Evolutionary conservation across 2,797 vertebrate genomes (phyloP), one percentile per base, ranked within the genome.

Genomic region (Gymnoscopelus braueri): DNA sequence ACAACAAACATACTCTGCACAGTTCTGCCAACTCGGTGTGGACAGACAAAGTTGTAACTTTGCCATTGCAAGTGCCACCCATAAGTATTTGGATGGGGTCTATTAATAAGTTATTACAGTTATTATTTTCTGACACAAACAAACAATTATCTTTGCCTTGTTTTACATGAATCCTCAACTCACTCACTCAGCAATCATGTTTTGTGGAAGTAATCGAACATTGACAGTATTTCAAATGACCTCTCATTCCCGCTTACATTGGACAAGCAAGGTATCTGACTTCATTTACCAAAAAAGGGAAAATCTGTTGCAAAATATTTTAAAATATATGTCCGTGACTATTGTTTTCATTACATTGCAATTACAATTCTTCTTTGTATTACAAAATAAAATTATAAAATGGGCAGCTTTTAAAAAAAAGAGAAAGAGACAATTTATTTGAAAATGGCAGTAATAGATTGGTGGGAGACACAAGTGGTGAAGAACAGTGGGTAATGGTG

Each of bases 371-470:
- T 83, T 90, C 71, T 90, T 89, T 79, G 88, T 93, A 91, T 92
- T 88, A 90, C 84, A 93, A 92, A 93, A 92, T 92, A 89, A 92
- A 94, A 91, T 90, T 90, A 90, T 78, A 90, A 92, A 93, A 93
- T 90, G 92, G 90, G 81, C 76, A 91, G 88, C 90, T 72, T 85
- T 90, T 74, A 80, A 80, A 87, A 90, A 83, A 88, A 78, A 81
- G 76, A 87, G 78, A 86, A 80, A 84, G 69, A 86, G 87, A 86
- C 79, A 83, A 87, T 86, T 89, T 74, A 90, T 88, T 86, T 88
- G 89, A 90, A 92, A 93, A 93, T 94, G 93, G 94, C 94, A 95
- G 93, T 93, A 92, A 90, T 89, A 90, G 88, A 89, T 88, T 86
- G 89, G 90, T 88, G 91, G 85, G 87, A 92, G 88, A 92, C 90